Evolutionary conservation across 2,797 vertebrate genomes (phyloP), one percentile per base, ranked within the genome.

Genomic region (Botia kubotai): DNA sequence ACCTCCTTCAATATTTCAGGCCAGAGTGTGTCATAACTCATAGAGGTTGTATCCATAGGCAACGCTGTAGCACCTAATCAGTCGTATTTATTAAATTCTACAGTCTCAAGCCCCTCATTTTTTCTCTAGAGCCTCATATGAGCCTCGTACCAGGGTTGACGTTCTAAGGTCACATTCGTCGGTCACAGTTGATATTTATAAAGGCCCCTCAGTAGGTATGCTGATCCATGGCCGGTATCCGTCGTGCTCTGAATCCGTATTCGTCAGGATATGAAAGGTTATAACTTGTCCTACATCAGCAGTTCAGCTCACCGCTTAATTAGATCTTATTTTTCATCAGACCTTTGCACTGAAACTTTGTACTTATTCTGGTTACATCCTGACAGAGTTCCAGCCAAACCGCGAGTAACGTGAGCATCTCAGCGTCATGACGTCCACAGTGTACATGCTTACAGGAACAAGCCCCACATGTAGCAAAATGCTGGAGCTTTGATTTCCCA

Each of bases 401-500:
- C 43, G 10, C 43, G 2, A 46, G 43, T 46, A 10, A 46, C 10
- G 43, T 11, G 46, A 63, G 8, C 17, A 13, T 7, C 72, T 33
- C 13, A 21, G 6, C 11, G 21, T 13, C n/a, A 53, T 11, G 72
- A 69, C 72, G 52, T 57, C 73, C 66, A 76, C 74, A 50, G 66
- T 33, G 29, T 65, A 78, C 57, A 72, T 55, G 72, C 17, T 72
- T 82, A 48, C 57, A 58, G 21, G n/a, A 70, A 67, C 60, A 43
- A 33, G n/a, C n/a, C 36, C 46, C 43, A 0, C 3, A n/a, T 71
- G 52, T 79, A 29, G 77, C n/a, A 48, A 73, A 69, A 39, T 87
- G 82, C 85, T 85, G 77, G 57, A 84, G 88, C 90, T 91, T 92
- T 93, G 90, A 93, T 93, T 92, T 77, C 48, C 82, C 84, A 89